Evolutionary conservation across 2,888 invertebrate species (phyloP).

Genomic region (Eilema caniola): DNA sequence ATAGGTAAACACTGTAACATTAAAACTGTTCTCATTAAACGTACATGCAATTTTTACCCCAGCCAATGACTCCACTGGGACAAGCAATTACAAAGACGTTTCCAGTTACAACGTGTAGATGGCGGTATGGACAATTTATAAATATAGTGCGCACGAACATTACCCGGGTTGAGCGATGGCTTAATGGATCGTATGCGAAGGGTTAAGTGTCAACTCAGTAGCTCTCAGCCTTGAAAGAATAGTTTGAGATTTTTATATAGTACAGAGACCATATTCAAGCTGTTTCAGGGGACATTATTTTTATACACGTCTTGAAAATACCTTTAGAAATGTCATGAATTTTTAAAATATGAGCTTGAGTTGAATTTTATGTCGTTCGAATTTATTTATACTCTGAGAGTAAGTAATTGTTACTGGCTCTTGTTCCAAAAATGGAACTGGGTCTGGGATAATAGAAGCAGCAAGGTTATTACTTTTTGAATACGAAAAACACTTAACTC

Average conservation of each 20-base stretch:
- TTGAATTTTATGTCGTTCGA: neutral
- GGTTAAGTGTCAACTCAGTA: conserved; percentile 26
- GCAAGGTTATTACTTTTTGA: neutral
- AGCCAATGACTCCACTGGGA: conserved; percentile 41
- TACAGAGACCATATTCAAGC: neutral
- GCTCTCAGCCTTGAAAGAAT: conserved; percentile 16
- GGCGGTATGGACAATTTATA: conserved; percentile 22
- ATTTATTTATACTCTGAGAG: neutral
- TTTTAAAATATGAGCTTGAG: neutral
- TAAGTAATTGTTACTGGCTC: neutral
- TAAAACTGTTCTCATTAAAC: conserved; percentile 19
- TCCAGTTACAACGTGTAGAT: conserved; percentile 37
- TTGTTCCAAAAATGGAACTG: neutral
- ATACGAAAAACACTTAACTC: neutral
- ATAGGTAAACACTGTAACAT: conserved; percentile 28
- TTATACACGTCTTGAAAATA: neutral
- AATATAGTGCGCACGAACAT: conserved; percentile 24
- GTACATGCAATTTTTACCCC: conserved; percentile 36
- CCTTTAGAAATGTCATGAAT: neutral
- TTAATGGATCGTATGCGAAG: conserved; percentile 25
- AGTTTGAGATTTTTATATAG: conserved; percentile 6
- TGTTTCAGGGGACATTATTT: neutral
- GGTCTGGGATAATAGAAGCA: neutral
- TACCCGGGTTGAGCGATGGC: conserved; percentile 22
- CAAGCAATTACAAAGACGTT: conserved; percentile 47